Conservation (phyloP, 2,113 vertebrate species). For the Embiotoca jacksoni region DNA sequence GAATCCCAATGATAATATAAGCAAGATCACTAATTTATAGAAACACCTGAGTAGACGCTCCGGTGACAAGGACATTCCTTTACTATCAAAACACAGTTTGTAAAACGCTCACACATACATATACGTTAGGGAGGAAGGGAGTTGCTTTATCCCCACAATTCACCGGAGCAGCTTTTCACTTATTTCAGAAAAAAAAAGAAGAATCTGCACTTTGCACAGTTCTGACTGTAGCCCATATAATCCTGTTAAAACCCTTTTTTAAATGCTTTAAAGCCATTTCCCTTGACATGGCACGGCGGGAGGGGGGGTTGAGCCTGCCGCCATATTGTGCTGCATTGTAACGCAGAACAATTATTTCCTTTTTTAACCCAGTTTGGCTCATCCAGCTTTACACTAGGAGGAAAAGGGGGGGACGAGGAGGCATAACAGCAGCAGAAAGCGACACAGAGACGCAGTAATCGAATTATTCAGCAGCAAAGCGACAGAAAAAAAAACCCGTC, state of each 20-base stretch:
- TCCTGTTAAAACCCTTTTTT: slow-evolving; percentile 58
- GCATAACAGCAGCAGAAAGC: slow-evolving; percentile 31
- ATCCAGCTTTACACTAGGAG: slow-evolving; percentile 63
- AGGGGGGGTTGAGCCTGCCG: slow-evolving; percentile 37
- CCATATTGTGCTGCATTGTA: slow-evolving; percentile 72
- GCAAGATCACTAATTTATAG: slow-evolving; percentile 21
- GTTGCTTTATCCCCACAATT: background rate
- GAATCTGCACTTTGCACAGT: slow-evolving; percentile 57
- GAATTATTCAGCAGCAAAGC: slow-evolving; percentile 48
- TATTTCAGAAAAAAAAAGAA: slow-evolving; percentile 29
- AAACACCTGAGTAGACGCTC: background rate
- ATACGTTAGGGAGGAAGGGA: background rate
- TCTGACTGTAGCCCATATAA: slow-evolving; percentile 59
- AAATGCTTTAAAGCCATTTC: slow-evolving; percentile 66
- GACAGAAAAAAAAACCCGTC: slow-evolving; percentile 28
- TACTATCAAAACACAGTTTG: background rate
- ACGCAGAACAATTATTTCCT: slow-evolving; percentile 74
- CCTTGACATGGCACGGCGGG: slow-evolving; percentile 47
- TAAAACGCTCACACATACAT: background rate
- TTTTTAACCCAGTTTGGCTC: slow-evolving; percentile 68
- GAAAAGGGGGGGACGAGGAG: slow-evolving; percentile 29
- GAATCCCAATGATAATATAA: slow-evolving; percentile 61
- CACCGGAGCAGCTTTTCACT: background rate
- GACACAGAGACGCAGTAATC: slow-evolving; percentile 14
- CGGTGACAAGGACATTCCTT: slow-evolving; percentile 14